A percentile compares a stretch with the other conserved stretches of the same genome.
Evolutionary conservation across 2,113 vertebrate genomes (phyloP).

Genomic region (Vidua macroura): DNA sequence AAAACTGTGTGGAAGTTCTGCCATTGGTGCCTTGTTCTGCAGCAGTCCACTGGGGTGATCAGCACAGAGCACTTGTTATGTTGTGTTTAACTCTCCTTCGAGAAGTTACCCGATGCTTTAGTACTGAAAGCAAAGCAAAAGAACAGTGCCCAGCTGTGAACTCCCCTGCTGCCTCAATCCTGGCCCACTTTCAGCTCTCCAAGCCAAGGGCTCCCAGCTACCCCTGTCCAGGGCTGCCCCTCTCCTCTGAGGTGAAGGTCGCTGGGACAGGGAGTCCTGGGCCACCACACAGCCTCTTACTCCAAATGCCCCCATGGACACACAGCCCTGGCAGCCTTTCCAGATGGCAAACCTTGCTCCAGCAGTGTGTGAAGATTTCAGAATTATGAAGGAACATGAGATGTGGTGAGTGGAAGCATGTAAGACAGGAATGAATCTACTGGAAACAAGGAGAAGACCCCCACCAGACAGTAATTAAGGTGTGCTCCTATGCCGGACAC

Average conservation of each 20-base stretch:
- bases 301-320: not conserved
- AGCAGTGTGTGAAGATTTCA: not conserved
- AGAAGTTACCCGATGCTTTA: rapidly evolving
- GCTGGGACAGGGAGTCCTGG: rapidly evolving
- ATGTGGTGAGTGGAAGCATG: not conserved
- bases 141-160: not conserved
- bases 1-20: rapidly evolving
- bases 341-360: not conserved
- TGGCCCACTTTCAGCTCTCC: not conserved
- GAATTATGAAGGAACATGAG: not conserved
- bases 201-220: not conserved
- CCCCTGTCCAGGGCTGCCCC: not conserved
- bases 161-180: not conserved
- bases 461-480: not conserved
- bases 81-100: not conserved
- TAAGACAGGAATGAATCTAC: not conserved
- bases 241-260: not conserved
- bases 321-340: not conserved
- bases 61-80: not conserved
- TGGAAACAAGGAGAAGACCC: not conserved
- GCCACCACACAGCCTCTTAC: rapidly evolving
- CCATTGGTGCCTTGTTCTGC: not conserved
- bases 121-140: not conserved
- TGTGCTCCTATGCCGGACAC: not conserved
- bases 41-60: not conserved